Base-by-base conservation (phyloP, 2,888 invertebrate genomes). In the Drosophila anomalata region DNA sequence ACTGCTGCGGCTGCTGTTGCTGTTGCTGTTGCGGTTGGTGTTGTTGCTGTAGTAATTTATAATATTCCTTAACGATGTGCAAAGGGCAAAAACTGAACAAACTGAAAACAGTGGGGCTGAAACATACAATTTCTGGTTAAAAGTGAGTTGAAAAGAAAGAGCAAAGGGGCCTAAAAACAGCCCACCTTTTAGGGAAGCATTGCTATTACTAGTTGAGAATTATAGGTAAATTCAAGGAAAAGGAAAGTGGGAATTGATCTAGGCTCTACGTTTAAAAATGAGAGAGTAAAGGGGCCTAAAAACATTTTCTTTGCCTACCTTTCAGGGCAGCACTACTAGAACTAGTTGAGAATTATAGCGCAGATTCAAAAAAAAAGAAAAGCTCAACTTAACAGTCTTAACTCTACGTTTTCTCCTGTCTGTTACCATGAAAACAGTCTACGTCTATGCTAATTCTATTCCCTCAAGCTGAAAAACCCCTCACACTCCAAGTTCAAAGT, bases 11-110 rank as follows among this genome's bases (percentile, higher is more conserved):
- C 48, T 72, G 63, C 24, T 47, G 56, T 42, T 20, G 61, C 52
- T 60, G 33, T 29, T 53, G 52, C 62, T 58, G 24, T 55, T 62
- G 60, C 54, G 61, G 61, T 58, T 77, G 57, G 60, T 76, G 73
- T 76, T 85, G 76, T 76, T 81, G 79, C 76, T 88, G 81, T 77
- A 87, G 90, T 90, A 90, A 90, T 90, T 90, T 90, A 90, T 90
- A 90, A 89, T 88, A 90, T 88, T 88, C 87, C 81, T 89, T 90
- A 88, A 89, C 90, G 81, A 90, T 83, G 81, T 80, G 76, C 85
- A 85, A 87, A 82, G 88, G 87, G 87, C 83, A 83, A 77, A 75
- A 77, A 79, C 87, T 80, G 78, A 61, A 53, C 67, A 66, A 51
- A 36, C 52, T 29, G 26, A 47, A 51, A 36, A 79, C 79, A 75